Base-by-base conservation (phyloP, 2,888 invertebrate species). In the Shargacucullia verbasci region DNA sequence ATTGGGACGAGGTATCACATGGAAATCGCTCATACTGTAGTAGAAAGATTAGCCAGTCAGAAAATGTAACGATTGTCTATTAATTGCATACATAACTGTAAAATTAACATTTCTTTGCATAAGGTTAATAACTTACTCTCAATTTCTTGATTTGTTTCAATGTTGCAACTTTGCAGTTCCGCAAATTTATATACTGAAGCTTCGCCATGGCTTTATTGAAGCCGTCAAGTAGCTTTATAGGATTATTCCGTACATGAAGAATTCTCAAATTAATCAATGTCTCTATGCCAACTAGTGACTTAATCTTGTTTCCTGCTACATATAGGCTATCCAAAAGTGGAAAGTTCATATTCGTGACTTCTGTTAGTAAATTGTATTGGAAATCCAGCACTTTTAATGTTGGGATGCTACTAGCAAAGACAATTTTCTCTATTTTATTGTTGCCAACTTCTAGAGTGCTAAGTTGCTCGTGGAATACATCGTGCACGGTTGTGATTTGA, bases 191-290 rank as follows among this genome's bases (percentile, higher is more conserved):
- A 58, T 96, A 96, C 31, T 81, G 83, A 13, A 96, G 82, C 58
- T 94, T 95, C 5, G 57, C 84, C 34, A 94, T 77, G 0, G 64
- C 73, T 10, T 82, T 76, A 9, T 87, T 79, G 63, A 96, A 95
- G 0, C 95, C 95, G 29, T 94, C 85, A 10, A 96, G 78, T 38
- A 88, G 84, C 44, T 84, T 91, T 57, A 96, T 90, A 11, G 92
- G 94, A 85, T 98, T 98, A 40, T 95, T 94, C 0, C 97, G 95
- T 33, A 98, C 84, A 79, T 98, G 97, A 11, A 98, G 86, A 13
- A 96, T 95, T 60, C 95, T 94, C 58, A 98, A 85, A 73, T 95
- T 95, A 0, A 83, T 79, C 70, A 97, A 89, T 37, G 84, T 89
- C 12, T 95, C 94, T 11, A 97, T 73, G 2, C 96, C 96, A 37